Conservation (phyloP, 2,888 invertebrate genomes). For the Hypomecis punctinalis region DNA sequence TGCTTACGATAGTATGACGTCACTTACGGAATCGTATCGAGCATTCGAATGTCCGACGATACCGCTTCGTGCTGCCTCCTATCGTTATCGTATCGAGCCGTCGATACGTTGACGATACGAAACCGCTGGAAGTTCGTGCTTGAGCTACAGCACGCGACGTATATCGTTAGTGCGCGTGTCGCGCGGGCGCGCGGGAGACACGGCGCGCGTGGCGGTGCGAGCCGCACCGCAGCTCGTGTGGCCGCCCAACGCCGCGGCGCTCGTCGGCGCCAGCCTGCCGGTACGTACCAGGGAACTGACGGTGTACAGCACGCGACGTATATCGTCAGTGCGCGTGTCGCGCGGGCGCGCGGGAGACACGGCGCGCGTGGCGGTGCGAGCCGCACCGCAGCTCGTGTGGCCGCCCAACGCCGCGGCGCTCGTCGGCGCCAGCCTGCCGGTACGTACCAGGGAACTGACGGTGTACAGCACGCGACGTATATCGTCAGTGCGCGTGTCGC, state of each 20-base stretch:
- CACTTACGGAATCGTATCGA: too few species aligned
- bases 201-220: constrained; percentile 66
- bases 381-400: constrained; percentile 72
- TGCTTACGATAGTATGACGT: too few species aligned
- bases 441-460: constrained; percentile 43
- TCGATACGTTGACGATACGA: too few species aligned
- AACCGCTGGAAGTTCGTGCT: too few species aligned
- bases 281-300: constrained; percentile 49
- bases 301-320: constrained; percentile 64
- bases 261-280: constrained; percentile 63
- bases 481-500: constrained; percentile 65
- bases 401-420: constrained; percentile 64
- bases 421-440: constrained; percentile 64
- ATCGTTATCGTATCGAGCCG: too few species aligned
- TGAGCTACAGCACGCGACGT: constrained; percentile 69
- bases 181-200: constrained; percentile 65
- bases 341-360: constrained; percentile 66
- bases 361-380: constrained; percentile 68
- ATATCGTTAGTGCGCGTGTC: constrained; percentile 66
- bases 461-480: constrained; percentile 66
- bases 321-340: constrained; percentile 65
- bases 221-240: constrained; percentile 72
- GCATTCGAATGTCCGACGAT: too few species aligned
- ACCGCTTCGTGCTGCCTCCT: too few species aligned
- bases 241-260: constrained; percentile 65